phyloP scores from a whole-genome alignment of 2,113 vertebrate genomes.

The Gobius niger region DNA sequence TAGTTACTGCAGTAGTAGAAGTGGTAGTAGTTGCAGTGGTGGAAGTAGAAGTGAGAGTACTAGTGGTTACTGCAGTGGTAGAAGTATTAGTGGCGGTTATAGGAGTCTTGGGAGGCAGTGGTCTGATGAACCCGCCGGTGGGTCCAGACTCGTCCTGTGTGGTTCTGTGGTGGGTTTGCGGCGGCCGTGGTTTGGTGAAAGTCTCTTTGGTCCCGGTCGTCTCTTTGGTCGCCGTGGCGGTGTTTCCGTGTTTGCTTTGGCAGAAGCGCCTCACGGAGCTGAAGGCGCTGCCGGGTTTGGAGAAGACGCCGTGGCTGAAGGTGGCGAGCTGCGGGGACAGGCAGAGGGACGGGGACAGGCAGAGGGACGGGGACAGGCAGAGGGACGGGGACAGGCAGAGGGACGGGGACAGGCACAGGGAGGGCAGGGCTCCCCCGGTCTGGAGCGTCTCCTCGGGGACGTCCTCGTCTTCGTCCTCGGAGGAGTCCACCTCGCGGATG shows the following conservation, averaged over 20 bases:
- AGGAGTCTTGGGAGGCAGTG: not conserved
- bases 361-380: slow-evolving; percentile 53
- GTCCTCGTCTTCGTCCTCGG: slow-evolving; percentile 91
- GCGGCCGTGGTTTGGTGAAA: slow-evolving; percentile 61
- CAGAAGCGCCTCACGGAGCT: slow-evolving; percentile 70
- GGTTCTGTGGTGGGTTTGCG: slow-evolving; percentile 3
- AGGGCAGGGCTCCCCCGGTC: too few species aligned
- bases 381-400: slow-evolving; percentile 22
- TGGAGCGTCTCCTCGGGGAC: slow-evolving; percentile 70
- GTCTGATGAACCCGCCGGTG: not conserved
- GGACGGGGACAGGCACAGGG: too few species aligned
- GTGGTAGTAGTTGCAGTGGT: not conserved
- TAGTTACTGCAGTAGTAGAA: not conserved
- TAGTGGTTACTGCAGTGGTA: too few species aligned
- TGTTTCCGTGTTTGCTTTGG: slow-evolving; percentile 47
- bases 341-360: slow-evolving; percentile 19
- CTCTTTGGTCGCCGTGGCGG: too few species aligned
- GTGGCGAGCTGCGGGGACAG: slow-evolving; percentile 15
- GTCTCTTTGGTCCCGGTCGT: too few species aligned
- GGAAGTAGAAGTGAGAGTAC: not conserved
- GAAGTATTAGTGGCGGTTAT: not conserved
- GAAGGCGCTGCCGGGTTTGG: slow-evolving; percentile 77
- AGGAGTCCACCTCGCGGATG: slow-evolving; percentile 94
- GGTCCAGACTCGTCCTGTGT: not conserved
- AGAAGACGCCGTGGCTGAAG: slow-evolving; percentile 45